Conservation (phyloP, 2,113 vertebrate species). For the Serinus canaria region DNA sequence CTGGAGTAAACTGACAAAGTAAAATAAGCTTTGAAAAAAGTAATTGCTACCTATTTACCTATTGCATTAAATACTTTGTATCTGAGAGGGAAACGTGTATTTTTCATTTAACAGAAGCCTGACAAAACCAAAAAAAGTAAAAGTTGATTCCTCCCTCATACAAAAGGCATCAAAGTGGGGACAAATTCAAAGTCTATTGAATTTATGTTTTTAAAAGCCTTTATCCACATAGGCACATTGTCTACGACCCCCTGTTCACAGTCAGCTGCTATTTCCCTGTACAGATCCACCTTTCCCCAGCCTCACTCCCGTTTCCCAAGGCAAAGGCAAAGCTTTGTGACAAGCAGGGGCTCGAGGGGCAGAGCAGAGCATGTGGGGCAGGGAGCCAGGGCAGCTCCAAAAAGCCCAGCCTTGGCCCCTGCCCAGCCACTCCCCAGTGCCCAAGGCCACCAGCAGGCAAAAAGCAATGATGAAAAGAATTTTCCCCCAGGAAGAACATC, state of each 20-base stretch:
- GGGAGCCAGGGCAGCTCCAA: neutral
- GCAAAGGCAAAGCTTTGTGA: neutral
- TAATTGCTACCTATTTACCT: neutral
- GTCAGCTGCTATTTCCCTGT: neutral
- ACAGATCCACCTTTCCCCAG: neutral
- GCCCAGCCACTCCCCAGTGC: neutral
- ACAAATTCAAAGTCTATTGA: neutral
- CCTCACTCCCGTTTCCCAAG: neutral
- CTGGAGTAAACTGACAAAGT: neutral
- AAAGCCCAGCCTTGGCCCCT: accelerated
- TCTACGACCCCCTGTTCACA: neutral
- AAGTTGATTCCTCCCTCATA: neutral
- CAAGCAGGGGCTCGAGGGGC: neutral
- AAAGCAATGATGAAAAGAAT: neutral
- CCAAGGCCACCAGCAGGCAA: neutral
- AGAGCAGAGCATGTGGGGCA: accelerated
- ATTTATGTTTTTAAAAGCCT: neutral
- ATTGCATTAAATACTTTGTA: neutral
- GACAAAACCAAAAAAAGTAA: neutral
- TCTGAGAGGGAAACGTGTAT: neutral
- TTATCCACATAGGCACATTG: neutral
- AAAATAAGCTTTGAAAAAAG: neutral
- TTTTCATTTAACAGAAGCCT: neutral
- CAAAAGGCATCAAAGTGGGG: neutral
- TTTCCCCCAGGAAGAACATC: neutral